A percentile compares a stretch with the other conserved stretches of the same genome.
Conservation (phyloP, 1,140 invertebrate species). For the Medauroidea extradentata region DNA sequence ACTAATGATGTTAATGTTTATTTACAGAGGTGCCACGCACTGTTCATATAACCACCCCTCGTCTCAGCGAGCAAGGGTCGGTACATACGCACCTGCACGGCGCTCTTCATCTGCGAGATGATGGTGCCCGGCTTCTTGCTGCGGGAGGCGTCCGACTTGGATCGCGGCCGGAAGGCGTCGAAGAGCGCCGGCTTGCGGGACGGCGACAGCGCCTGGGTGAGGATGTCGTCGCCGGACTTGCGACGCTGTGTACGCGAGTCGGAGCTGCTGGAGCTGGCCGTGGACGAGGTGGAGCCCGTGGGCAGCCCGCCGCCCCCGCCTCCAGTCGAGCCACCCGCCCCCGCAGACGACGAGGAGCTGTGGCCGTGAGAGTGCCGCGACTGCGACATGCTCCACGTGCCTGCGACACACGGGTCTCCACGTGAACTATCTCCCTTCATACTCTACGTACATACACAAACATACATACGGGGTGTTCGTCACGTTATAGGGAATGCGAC, state of each 20-base stretch:
- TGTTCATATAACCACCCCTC: too few relatives aligned
- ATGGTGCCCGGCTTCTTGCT: conserved; percentile 58
- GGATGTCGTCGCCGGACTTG: conserved; percentile 44
- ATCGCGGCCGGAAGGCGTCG: conserved; percentile 77
- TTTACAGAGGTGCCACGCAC: too few relatives aligned
- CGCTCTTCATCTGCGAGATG: conserved; percentile 74
- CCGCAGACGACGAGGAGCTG: not conserved
- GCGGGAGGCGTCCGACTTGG: conserved; percentile 68
- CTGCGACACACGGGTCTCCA: conserved; percentile 3
- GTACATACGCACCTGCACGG: conserved; percentile 59
- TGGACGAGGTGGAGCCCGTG: not conserved
- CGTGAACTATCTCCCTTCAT: too few relatives aligned
- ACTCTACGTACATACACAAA: too few relatives aligned
- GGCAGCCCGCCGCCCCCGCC: conserved; percentile 7
- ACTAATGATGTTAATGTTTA: too few relatives aligned
- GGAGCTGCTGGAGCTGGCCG: conserved; percentile 23
- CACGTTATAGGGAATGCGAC: too few relatives aligned
- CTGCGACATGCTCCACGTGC: conserved; percentile 33
- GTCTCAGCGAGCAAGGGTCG: too few relatives aligned
- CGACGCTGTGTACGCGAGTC: conserved; percentile 45
- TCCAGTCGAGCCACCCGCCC: conserved; percentile 11
- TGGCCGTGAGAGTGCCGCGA: conserved; percentile 45
- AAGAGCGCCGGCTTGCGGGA: conserved; percentile 62
- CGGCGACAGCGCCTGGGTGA: conserved; percentile 46
- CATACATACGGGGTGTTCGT: too few relatives aligned